A percentile compares a stretch with the other conserved stretches of the same genome.
Evolutionary conservation across 2,113 vertebrate species (phyloP).

Genomic region (Barbus barbus): DNA sequence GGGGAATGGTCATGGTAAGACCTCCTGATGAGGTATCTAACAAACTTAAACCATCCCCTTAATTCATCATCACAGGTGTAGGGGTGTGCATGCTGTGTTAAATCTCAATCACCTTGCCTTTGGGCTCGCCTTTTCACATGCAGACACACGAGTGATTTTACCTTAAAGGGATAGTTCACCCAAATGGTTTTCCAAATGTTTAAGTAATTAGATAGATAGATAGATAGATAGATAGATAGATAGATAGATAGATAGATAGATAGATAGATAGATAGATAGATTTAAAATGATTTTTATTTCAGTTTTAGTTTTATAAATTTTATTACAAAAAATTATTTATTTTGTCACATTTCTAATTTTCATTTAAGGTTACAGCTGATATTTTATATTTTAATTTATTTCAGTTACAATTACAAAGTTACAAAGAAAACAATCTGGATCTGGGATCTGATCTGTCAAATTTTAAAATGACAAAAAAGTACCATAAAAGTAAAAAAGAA

Average conservation of each 20-base stretch:
- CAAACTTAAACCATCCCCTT: conserved; percentile 53
- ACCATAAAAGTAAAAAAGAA: not conserved
- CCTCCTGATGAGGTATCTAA: conserved; percentile 68
- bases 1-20: conserved; percentile 99
- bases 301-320: no score
- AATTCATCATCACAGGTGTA: conserved; percentile 42
- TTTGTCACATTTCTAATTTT: no score
- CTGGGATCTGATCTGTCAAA: not conserved
- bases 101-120: not conserved
- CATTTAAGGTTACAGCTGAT: no score
- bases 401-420: not conserved
- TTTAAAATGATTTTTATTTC: no score
- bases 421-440: not conserved
- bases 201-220: no score
- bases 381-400: not conserved
- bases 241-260: no score
- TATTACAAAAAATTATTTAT: no score
- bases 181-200: no score
- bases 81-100: conserved; percentile 20
- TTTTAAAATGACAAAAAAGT: not conserved
- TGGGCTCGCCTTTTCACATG: not conserved
- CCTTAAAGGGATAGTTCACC: no score
- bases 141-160: not conserved
- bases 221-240: no score
- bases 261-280: no score